These are phyloP conservation scores for Mustela erminea DNA, from an alignment of 2,797 vertebrate genomes.

Conservation along the genomic window DNA sequence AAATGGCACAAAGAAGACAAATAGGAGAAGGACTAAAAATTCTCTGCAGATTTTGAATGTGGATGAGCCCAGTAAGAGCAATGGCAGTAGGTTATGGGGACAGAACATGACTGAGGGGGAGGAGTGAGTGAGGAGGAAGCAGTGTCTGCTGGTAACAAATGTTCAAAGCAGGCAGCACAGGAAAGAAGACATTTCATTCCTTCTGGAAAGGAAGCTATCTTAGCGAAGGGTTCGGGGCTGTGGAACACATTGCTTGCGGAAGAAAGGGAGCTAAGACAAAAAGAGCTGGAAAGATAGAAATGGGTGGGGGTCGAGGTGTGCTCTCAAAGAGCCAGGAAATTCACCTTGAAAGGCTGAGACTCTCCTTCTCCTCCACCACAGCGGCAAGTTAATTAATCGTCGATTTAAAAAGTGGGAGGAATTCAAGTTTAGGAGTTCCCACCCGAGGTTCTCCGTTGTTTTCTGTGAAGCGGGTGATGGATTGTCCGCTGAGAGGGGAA, in stretches of 20 bases:
- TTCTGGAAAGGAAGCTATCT: neutral
- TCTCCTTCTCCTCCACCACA: neutral
- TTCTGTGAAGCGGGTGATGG: neutral
- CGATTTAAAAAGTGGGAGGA: neutral
- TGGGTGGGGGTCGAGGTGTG: neutral
- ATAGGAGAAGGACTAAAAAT: neutral
- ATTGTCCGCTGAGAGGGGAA: neutral
- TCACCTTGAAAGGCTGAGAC: neutral
- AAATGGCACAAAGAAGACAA: neutral
- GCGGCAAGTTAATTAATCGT: neutral
- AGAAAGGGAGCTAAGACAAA: neutral
- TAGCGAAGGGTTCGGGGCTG: neutral
- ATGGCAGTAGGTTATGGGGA: rapidly evolving
- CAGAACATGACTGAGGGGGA: neutral
- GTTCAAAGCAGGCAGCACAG: neutral
- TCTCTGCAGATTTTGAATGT: neutral
- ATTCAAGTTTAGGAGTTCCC: neutral
- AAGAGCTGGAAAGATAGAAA: neutral
- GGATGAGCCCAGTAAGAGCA: neutral
- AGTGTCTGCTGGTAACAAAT: neutral
- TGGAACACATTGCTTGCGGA: neutral
- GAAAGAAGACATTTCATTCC: neutral
- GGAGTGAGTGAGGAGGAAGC: neutral
- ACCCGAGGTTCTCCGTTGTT: neutral
- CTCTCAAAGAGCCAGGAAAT: neutral